Conservation (phyloP, 2,113 vertebrate genomes). For the Hypanus sabinus region DNA sequence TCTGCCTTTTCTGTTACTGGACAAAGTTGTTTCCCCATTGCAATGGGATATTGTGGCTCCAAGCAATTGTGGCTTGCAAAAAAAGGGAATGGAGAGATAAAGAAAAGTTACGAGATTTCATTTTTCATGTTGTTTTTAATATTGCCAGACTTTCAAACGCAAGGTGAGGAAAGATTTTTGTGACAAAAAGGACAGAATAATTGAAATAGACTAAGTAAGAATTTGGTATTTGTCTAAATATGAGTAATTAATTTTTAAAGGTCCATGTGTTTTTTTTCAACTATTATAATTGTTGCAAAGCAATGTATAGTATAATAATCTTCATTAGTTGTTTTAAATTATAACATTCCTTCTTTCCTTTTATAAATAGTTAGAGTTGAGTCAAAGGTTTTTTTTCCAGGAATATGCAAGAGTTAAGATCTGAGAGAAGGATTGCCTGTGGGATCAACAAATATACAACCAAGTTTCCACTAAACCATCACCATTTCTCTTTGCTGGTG, state of each 20-base stretch:
- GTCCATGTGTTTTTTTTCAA: neutral
- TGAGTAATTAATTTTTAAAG: neutral
- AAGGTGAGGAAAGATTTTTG: neutral
- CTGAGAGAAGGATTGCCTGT: neutral
- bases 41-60: neutral
- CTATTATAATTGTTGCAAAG: neutral
- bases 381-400: neutral
- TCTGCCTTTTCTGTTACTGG: neutral
- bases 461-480: neutral
- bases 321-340: neutral
- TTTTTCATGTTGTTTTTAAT: neutral
- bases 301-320: neutral
- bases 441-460: neutral
- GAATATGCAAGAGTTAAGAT: neutral
- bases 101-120: neutral
- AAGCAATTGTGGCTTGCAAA: neutral
- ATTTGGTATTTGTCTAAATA: neutral
- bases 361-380: neutral
- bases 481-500: neutral
- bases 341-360: neutral
- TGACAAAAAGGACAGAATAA: neutral
- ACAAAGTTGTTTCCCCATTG: neutral
- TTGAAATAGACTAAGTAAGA: neutral
- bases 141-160: neutral
- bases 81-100: neutral